These are phyloP conservation scores for Ericerus pela DNA, from an alignment of 1,140 invertebrate species.

Conservation along the genomic window DNA sequence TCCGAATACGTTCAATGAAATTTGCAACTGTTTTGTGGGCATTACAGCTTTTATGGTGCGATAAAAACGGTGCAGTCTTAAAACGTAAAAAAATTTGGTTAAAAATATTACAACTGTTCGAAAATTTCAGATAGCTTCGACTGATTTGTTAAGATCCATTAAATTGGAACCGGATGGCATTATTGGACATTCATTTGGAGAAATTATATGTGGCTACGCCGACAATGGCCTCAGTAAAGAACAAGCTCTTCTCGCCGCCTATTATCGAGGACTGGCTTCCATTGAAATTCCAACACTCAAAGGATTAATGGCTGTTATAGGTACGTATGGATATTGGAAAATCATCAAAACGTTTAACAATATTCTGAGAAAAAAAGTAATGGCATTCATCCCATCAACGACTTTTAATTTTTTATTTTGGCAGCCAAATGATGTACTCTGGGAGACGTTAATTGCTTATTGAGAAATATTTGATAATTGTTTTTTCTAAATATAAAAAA, in stretches of 20 bases:
- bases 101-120: no score
- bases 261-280: conserved; percentile 43
- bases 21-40: conserved; percentile 46
- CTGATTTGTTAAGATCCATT: conserved; percentile 52
- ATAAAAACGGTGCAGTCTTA: no score
- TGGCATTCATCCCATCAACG: no score
- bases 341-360: conserved; percentile 76
- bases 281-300: conserved; percentile 36
- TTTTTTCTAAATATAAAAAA: no score
- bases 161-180: conserved; percentile 65
- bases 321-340: conserved; percentile 53
- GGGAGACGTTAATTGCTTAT: no score
- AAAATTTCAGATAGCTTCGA: conserved; percentile 55
- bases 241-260: conserved; percentile 68
- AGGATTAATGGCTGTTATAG: conserved; percentile 74
- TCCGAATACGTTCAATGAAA: conserved; percentile 39
- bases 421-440: no score
- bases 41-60: conserved; percentile 62
- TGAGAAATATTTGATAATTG: no score
- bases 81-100: no score
- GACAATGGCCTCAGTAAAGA: conserved; percentile 75
- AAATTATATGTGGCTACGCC: conserved; percentile 72
- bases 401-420: no score
- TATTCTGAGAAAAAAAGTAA: no score
- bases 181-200: conserved; percentile 71